Base-by-base conservation (phyloP, 2,888 invertebrate genomes). In the Metopia argyrocephala region DNA sequence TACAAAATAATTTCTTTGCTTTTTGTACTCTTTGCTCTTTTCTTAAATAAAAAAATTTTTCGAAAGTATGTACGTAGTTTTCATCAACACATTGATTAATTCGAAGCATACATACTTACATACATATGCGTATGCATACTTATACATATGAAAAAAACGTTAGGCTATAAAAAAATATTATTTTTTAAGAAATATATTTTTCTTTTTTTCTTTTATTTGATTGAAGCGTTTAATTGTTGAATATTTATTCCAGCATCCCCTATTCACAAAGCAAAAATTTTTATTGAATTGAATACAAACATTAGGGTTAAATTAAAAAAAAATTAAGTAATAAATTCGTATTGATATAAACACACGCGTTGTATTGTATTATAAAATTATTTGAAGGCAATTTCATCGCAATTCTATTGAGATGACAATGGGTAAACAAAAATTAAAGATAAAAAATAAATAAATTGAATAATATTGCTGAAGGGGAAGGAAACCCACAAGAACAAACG, bases 261-360 rank as follows among this genome's bases (percentile, higher is more conserved):
- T 45, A 23, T 69, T 18, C 12, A 0, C n/a, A 18, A 52, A 59
- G 15, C n/a, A 52, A 73, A 45, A 45, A 27, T 23, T 73, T 64
- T 64, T 56, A 73, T 54, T 62, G 25, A 62, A 62, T 27, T 45
- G 20, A 64, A 73, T 48, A 45, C 9, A 61, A 62, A 71, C n/a
- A 69, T 57, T 28, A 5, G 31, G 48, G 18, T 21, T 46, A 28
- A 46, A 27, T 57, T 57, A 21, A 12, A 25, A 23, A 31, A 31
- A 7, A 38, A 38, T 38, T 50, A 4, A 31, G 61, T n/a, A n/a
- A n/a, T n/a, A n/a, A n/a, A n/a, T n/a, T n/a, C n/a, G n/a, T n/a
- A n/a, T n/a, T n/a, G n/a, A n/a, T n/a, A n/a, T n/a, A 61, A 50
- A 61, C 61, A 38, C 70, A 71, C 61, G 70, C 70, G 61, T 71